Base-by-base conservation (phyloP, 1,140 invertebrate genomes). In the Meloidogyne hapla region DNA sequence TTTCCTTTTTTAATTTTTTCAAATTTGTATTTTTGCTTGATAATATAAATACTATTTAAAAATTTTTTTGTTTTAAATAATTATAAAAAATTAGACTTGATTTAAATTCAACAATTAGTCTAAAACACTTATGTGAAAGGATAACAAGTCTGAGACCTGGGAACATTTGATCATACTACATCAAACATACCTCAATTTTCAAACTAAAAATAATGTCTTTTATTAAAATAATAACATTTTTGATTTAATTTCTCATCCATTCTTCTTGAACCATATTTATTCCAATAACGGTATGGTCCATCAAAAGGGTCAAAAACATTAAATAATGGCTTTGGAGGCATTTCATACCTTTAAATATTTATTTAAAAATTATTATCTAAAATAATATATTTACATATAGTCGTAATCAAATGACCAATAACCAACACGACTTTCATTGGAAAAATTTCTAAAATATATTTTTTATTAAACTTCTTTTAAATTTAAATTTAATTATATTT, bases 201-300 rank as follows among this genome's bases (percentile, higher is more conserved):
- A 56, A 56, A 56, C 8, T n/a, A n/a, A 56, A 56, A 56, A 56
- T 69, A 62, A 56, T 72, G 69, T 23, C n/a, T 38, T 72, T 72
- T 72, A 62, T 72, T 72, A 33, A 42, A 72, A 56, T 72, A 72
- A 72, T 72, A 72, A n/a, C 38, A 72, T 72, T 21, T 48, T 72
- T 62, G 33, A 56, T 72, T 72, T 23, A 72, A 26, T 18, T n/a
- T 2, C 21, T 72, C 69, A 62, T 72, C 69, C 69, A 72, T 26
- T 62, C 42, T 48, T 62, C 45, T 72, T 8, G 69, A 72, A n/a
- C 45, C 45, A 62, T 56, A 72, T 33, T 72, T 72, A 62, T 56
- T 56, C 69, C 69, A 72, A 33, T 56, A 33, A 12, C 62, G 48
- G n/a, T 72, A 72, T 56, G 26, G 25, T 0, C 62, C 69, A 62